Percentiles rank a stretch among this genome's conserved stretches.
phyloP scores from a whole-genome alignment of 1,140 invertebrate genomes.

The Bombus picipes region DNA sequence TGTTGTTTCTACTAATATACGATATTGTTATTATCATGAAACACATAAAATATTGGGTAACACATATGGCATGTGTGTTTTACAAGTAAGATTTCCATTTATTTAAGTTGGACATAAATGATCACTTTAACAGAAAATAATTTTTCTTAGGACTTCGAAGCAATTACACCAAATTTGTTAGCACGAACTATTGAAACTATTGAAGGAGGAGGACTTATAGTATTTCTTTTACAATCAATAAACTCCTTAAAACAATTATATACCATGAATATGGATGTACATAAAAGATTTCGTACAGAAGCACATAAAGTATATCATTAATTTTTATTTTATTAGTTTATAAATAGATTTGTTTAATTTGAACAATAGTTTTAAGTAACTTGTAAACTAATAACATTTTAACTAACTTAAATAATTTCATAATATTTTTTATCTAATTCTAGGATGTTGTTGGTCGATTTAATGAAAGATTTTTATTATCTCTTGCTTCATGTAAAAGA shows the following conservation, averaged over 20 bases:
- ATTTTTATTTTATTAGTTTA: neutral
- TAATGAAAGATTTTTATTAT: slow-evolving; percentile 98
- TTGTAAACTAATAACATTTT: no score
- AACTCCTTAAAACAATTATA: slow-evolving; percentile 96
- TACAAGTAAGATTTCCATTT: slow-evolving; percentile 87
- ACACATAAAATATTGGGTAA: slow-evolving; percentile 99
- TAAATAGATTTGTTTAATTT: neutral
- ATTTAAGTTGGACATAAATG: neutral
- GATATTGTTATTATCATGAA: slow-evolving; percentile 98
- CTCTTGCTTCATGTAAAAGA: slow-evolving; percentile 92
- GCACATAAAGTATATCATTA: slow-evolving; percentile 87
- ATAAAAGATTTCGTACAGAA: slow-evolving; percentile 96
- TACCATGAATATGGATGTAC: slow-evolving; percentile 99
- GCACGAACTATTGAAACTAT: slow-evolving; percentile 99
- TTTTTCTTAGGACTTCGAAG: slow-evolving; percentile 96
- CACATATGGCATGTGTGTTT: slow-evolving; percentile 98
- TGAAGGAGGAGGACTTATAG: slow-evolving; percentile 97
- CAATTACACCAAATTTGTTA: slow-evolving; percentile 98
- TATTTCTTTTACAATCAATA: slow-evolving; percentile 93
- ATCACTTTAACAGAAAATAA: slow-evolving; percentile 22
- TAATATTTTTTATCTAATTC: slow-evolving; percentile 29
- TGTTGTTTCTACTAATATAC: slow-evolving; percentile 96
- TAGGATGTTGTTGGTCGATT: slow-evolving; percentile 95
- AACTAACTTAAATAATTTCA: slow-evolving; percentile 9
- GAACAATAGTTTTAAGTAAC: no score